A percentile compares a stretch with the other conserved stretches of the same genome.
Evolutionary conservation across 2,113 vertebrate species (phyloP).

Genomic region (Tachuris rubrigastra): DNA sequence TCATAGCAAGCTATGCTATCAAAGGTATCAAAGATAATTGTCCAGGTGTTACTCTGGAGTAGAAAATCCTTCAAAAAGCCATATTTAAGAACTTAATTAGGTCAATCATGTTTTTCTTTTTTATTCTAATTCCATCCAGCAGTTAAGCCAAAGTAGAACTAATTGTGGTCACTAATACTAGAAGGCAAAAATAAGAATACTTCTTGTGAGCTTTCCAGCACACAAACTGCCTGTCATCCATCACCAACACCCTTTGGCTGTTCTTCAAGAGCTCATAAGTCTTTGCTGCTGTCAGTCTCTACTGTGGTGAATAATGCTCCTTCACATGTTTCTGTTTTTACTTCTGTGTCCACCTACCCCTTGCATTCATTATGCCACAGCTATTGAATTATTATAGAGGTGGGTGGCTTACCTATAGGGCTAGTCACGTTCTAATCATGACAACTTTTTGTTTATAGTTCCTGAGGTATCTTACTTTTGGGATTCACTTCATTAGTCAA

Average conservation of each 20-base stretch:
- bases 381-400: not conserved
- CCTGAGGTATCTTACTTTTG: not conserved
- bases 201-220: conserved; percentile 1
- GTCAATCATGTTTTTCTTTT: not conserved
- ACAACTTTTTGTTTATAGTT: not conserved
- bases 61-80: conserved; percentile 19
- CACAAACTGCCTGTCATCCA: not conserved
- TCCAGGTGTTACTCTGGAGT: not conserved
- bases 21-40: not conserved
- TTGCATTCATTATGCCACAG: not conserved
- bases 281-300: not conserved
- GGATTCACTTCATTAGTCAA: not conserved
- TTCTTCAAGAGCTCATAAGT: not conserved
- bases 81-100: not conserved
- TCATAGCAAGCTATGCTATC: not conserved
- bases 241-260: not conserved
- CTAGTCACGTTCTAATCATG: not conserved
- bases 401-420: not conserved
- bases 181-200: conserved; percentile 13
- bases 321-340: not conserved
- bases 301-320: not conserved
- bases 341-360: not conserved
- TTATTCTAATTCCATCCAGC: not conserved
- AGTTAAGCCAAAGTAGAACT: conserved; percentile 1
- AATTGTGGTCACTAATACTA: not conserved